Conservation (phyloP, 2,888 invertebrate species). For the Acrobasis suavella region DNA sequence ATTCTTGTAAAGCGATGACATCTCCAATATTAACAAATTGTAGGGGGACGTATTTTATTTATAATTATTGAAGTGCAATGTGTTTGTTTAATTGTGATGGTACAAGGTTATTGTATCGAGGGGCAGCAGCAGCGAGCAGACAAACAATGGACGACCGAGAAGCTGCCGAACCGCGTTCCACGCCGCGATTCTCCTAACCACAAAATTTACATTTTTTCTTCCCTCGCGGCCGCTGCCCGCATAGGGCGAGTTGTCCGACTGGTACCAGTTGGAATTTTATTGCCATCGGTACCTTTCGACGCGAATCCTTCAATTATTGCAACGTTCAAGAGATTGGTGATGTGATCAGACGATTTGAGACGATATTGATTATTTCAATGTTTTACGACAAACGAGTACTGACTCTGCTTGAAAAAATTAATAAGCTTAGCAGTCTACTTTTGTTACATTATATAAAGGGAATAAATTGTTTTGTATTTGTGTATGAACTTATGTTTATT, state of each 20-base stretch:
- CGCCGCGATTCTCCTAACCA: constrained; percentile 53
- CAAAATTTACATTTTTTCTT: constrained; percentile 62
- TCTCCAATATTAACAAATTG: constrained; percentile 6
- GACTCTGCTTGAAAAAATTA: no score
- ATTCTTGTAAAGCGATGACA: constrained; percentile 59
- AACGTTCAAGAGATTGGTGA: constrained; percentile 1
- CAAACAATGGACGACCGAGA: constrained; percentile 29
- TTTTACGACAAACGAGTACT: no score
- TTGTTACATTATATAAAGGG: no score
- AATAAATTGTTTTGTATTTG: background rate
- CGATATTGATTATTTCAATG: no score
- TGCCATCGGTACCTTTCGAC: constrained; percentile 49
- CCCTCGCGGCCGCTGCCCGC: constrained; percentile 56
- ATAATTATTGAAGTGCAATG: constrained; percentile 11
- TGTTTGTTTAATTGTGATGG: constrained; percentile 14
- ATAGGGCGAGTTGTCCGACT: constrained; percentile 52
- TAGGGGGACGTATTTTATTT: background rate
- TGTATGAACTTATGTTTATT: background rate
- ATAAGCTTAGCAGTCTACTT: no score
- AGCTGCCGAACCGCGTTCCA: constrained; percentile 39
- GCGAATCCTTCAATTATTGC: constrained; percentile 40
- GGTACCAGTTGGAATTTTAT: constrained; percentile 59
- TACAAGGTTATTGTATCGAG: constrained; percentile 7
- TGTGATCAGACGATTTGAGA: background rate
- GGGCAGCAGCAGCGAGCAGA: background rate